A percentile compares a stretch with the other conserved stretches of the same genome.
phyloP scores from a whole-genome alignment of 2,888 invertebrate genomes.

The Alcis repandata region DNA sequence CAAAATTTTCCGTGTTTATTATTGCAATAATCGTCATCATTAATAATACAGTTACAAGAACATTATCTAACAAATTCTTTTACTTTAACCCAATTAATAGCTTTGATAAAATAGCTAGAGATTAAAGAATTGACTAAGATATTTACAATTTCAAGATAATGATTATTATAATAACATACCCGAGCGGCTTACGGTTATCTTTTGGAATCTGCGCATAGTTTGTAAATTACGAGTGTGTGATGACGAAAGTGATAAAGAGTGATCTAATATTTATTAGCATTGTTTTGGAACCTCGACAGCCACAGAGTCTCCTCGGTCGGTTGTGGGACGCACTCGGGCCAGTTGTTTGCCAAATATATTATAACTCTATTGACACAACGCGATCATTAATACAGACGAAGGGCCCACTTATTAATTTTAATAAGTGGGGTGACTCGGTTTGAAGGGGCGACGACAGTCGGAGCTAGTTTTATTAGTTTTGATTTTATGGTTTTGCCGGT shows the following conservation, averaged over 20 bases:
- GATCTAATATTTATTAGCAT: slow-evolving; percentile 20
- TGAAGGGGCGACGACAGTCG: slow-evolving; percentile 73
- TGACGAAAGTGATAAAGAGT: slow-evolving; percentile 4
- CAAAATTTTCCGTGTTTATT: background rate
- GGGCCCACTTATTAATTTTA: slow-evolving; percentile 86
- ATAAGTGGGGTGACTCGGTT: slow-evolving; percentile 81
- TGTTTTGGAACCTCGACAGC: slow-evolving; percentile 39
- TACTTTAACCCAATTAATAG: slow-evolving; percentile 2
- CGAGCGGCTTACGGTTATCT: slow-evolving; percentile 1
- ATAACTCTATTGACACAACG: slow-evolving; percentile 83
- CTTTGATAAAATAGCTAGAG: slow-evolving; percentile 18
- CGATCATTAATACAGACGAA: slow-evolving; percentile 83
- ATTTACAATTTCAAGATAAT: slow-evolving; percentile 1
- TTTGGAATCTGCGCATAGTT: slow-evolving; percentile 2
- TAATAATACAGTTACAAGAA: slow-evolving; percentile 4
- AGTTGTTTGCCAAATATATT: slow-evolving; percentile 83
- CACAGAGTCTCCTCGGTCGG: slow-evolving; percentile 45
- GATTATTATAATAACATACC: background rate
- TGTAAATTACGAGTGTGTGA: background rate
- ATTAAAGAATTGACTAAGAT: slow-evolving; percentile 6
- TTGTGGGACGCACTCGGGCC: slow-evolving; percentile 62
- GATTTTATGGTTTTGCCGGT: slow-evolving; percentile 75
- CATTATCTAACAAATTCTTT: slow-evolving; percentile 12
- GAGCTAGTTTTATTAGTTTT: slow-evolving; percentile 80
- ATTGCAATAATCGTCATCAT: background rate